Evolutionary conservation across 2,113 vertebrate genomes (phyloP).

Genomic region (Mugil cephalus): DNA sequence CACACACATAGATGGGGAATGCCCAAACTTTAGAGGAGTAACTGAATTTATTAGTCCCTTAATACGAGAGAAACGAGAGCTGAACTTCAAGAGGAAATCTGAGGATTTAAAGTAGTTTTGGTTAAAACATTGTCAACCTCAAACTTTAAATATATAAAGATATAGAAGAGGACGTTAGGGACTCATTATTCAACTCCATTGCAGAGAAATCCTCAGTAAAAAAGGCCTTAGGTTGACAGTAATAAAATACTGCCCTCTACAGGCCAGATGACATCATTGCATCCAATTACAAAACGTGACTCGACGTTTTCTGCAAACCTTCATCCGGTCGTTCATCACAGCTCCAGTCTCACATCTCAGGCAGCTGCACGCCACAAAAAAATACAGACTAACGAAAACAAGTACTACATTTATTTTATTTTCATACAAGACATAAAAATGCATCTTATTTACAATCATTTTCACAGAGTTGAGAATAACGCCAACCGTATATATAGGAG

Average conservation of each 20-base stretch:
- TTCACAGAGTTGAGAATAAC: conserved; percentile 16
- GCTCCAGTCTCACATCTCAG: background rate
- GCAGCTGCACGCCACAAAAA: conserved; percentile 20
- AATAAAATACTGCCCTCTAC: conserved; percentile 36
- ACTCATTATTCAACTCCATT: background rate
- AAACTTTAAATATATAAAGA: background rate
- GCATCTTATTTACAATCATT: conserved; percentile 53
- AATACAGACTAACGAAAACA: conserved; percentile 8
- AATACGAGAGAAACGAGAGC: background rate
- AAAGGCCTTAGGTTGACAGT: background rate
- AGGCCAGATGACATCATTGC: conserved; percentile 4
- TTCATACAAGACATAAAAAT: conserved; percentile 8
- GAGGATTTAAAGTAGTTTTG: background rate
- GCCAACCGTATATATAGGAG: background rate
- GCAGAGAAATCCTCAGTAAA: background rate
- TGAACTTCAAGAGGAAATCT: background rate
- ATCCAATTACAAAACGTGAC: conserved; percentile 71
- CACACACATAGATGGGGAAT: background rate
- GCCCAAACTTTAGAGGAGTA: background rate
- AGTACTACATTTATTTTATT: conserved; percentile 53
- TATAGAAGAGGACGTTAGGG: background rate
- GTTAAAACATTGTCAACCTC: background rate
- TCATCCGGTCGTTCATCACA: conserved; percentile 53
- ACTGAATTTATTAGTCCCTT: background rate
- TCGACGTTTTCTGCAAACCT: conserved; percentile 53